Evolutionary conservation across 2,113 vertebrate genomes (phyloP).

Genomic region (Actinemys pallida): DNA sequence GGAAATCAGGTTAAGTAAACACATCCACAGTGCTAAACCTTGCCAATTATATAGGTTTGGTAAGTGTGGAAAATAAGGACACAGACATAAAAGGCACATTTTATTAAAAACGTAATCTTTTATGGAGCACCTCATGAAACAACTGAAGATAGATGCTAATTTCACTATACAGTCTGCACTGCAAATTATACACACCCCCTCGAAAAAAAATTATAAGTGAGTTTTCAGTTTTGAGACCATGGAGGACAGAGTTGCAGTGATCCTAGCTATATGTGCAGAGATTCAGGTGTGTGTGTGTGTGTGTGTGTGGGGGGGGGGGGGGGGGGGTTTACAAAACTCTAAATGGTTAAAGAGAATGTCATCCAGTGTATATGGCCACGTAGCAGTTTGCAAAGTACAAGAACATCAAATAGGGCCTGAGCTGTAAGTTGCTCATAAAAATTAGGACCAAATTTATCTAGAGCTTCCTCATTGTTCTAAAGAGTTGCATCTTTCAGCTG

Average conservation of each 20-base stretch:
- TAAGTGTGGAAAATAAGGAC: not conserved
- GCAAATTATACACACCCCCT: not conserved
- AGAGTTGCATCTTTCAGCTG: not conserved
- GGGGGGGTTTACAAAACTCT: not conserved
- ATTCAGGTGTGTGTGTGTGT: no score
- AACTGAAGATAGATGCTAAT: not conserved
- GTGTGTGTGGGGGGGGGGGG: no score
- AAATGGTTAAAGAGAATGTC: not conserved
- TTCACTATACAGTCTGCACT: not conserved
- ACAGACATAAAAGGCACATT: not conserved
- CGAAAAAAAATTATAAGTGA: not conserved
- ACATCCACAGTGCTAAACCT: not conserved
- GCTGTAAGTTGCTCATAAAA: not conserved
- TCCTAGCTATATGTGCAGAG: no score
- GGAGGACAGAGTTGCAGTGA: not conserved
- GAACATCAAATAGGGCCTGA: not conserved
- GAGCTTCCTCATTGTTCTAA: not conserved
- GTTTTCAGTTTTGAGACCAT: not conserved
- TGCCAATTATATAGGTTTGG: not conserved
- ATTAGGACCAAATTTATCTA: not conserved
- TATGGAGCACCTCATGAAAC: not conserved
- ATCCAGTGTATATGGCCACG: not conserved
- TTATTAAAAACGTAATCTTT: no score
- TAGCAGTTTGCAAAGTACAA: not conserved
- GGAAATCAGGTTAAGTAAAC: not conserved